These are phyloP conservation scores for Spinus olivaceus DNA, from an alignment of 2,797 vertebrate genomes.

Conservation along the genomic window DNA sequence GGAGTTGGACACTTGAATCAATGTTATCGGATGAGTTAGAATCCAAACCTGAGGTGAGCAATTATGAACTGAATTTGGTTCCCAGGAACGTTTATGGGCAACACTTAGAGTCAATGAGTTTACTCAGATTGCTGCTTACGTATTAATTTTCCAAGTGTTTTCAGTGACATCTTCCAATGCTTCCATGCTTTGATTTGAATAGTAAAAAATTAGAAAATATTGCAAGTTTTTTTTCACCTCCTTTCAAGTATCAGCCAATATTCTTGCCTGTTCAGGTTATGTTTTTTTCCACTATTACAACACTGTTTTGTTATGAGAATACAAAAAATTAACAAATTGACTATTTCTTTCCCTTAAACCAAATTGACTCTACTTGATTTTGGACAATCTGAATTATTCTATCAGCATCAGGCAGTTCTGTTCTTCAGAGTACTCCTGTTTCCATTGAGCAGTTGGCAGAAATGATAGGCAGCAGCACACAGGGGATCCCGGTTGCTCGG, in stretches of 20 bases:
- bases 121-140: neutral
- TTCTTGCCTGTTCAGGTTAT: neutral
- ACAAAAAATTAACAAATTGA: neutral
- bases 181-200: neutral
- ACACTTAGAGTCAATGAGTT: neutral
- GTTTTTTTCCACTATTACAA: neutral
- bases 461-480: neutral
- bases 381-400: neutral
- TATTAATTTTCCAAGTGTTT: neutral
- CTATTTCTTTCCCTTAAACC: neutral
- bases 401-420: neutral
- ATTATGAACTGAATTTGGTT: neutral
- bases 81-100: neutral
- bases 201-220: neutral
- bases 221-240: neutral
- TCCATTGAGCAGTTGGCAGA: neutral
- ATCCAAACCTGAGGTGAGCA: conserved; percentile 96
- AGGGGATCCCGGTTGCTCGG: accelerated
- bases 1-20: conserved; percentile 85
- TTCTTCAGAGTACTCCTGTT: neutral
- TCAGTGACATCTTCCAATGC: neutral
- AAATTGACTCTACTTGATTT: neutral
- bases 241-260: neutral
- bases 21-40: conserved; percentile 99
- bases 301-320: neutral